phyloP scores from a whole-genome alignment of 2,888 invertebrate species.

The Lacanobia wlatinum region DNA sequence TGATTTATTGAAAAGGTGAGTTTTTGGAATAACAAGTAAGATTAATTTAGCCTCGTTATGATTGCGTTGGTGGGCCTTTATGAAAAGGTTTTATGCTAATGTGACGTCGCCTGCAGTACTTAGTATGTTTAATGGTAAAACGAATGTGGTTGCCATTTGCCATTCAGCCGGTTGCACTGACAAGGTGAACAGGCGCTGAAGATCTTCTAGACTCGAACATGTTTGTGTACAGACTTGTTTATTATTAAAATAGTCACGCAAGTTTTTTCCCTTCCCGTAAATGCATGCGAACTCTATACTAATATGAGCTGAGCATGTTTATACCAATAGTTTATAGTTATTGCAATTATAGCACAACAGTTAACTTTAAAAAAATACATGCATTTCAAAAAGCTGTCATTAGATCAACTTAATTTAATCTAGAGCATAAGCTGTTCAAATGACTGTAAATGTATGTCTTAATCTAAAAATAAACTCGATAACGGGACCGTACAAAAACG shows the following conservation, averaged over 20 bases:
- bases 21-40: conserved; percentile 19
- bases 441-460: conserved; percentile 1
- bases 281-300: no score
- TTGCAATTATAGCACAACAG: neutral
- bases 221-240: conserved; percentile 9
- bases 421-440: conserved; percentile 1
- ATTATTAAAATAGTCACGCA: neutral
- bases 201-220: neutral
- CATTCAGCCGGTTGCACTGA: conserved; percentile 35
- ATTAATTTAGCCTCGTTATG: conserved; percentile 38
- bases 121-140: conserved; percentile 27
- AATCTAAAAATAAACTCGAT: conserved; percentile 58
- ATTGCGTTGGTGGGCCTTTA: conserved; percentile 26
- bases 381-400: neutral
- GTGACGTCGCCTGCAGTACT: conserved; percentile 23
- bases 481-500: conserved; percentile 53
- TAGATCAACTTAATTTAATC: conserved; percentile 4
- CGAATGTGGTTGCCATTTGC: conserved; percentile 48
- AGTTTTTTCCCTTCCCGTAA: neutral
- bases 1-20: conserved; percentile 33
- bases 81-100: conserved; percentile 59
- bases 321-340: neutral
- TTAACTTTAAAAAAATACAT: neutral
- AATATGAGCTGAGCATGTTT: no score
- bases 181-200: conserved; percentile 52